These are phyloP conservation scores for Callionymus lyra DNA, from an alignment of 2,113 vertebrate genomes.

Conservation along the genomic window DNA sequence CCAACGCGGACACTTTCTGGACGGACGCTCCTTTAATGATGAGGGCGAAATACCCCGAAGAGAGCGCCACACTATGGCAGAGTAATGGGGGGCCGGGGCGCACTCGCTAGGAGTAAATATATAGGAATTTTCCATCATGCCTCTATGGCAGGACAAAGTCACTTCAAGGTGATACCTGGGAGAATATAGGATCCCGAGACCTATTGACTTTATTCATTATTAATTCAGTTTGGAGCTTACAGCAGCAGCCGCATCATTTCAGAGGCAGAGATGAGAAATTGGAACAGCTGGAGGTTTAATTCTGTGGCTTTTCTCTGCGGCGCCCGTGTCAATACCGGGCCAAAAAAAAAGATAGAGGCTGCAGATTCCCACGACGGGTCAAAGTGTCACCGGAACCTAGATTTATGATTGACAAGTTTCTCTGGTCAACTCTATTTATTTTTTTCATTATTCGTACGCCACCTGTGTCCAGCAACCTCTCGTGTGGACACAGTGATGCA, in stretches of 20 bases:
- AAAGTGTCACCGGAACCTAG: slow-evolving; percentile 17
- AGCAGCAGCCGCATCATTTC: slow-evolving; percentile 58
- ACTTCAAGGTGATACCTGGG: slow-evolving; percentile 61
- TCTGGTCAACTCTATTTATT: too few relatives aligned
- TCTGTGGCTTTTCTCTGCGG: slow-evolving; percentile 46
- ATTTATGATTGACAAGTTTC: not conserved
- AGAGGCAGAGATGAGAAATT: slow-evolving; percentile 60
- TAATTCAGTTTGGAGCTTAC: slow-evolving; percentile 68
- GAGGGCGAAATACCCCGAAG: slow-evolving; percentile 20
- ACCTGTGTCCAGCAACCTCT: too few relatives aligned
- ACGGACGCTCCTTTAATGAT: slow-evolving; percentile 32
- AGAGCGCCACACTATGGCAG: slow-evolving; percentile 8
- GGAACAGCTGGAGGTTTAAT: slow-evolving; percentile 61
- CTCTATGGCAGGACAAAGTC: slow-evolving; percentile 60
- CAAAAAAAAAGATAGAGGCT: slow-evolving; percentile 50
- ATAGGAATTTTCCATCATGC: slow-evolving; percentile 19
- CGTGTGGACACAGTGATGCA: too few relatives aligned
- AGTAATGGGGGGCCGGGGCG: slow-evolving; percentile 24
- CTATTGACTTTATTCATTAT: slow-evolving; percentile 69
- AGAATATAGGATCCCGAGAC: slow-evolving; percentile 57
- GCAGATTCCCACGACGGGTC: slow-evolving; percentile 24
- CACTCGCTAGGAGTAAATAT: slow-evolving; percentile 33
- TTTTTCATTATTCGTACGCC: too few relatives aligned
- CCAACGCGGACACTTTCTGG: slow-evolving; percentile 13
- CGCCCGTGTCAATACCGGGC: slow-evolving; percentile 50